Conservation (phyloP, 2,888 invertebrate genomes). For the Galerucella calmariensis region DNA sequence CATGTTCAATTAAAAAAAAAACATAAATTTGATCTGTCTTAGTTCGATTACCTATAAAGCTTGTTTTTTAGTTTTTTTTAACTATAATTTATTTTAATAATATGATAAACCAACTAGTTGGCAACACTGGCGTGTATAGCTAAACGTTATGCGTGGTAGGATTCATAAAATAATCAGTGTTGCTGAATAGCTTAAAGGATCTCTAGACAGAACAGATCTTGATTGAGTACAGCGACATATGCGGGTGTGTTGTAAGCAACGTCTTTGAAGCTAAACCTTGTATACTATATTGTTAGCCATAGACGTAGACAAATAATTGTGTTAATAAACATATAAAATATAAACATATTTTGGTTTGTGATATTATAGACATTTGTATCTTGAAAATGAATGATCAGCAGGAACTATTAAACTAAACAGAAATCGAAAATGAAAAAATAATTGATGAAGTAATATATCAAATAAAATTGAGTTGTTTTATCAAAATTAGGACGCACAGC, state of each 20-base stretch:
- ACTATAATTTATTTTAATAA: not conserved
- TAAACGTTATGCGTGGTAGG: conserved; percentile 40
- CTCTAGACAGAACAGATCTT: conserved; percentile 35
- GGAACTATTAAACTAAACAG: no score
- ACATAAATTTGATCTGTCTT: no score
- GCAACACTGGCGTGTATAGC: not conserved
- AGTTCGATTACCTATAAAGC: no score
- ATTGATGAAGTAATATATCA: no score
- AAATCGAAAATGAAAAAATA: no score
- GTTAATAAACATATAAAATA: not conserved
- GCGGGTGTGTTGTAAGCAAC: conserved; percentile 45
- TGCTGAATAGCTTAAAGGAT: conserved; percentile 43
- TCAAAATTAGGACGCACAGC: no score
- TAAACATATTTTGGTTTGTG: not conserved
- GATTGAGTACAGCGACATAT: conserved; percentile 42
- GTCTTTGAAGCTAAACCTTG: not conserved
- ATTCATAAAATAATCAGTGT: conserved; percentile 45
- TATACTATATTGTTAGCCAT: not conserved
- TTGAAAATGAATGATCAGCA: no score
- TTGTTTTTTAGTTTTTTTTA: no score
- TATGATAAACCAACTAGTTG: not conserved
- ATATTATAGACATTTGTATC: no score
- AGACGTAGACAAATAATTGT: not conserved
- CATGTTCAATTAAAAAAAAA: no score
- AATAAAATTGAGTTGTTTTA: no score